phyloP scores from a whole-genome alignment of 2,888 invertebrate genomes.

The Malacosoma neustria region DNA sequence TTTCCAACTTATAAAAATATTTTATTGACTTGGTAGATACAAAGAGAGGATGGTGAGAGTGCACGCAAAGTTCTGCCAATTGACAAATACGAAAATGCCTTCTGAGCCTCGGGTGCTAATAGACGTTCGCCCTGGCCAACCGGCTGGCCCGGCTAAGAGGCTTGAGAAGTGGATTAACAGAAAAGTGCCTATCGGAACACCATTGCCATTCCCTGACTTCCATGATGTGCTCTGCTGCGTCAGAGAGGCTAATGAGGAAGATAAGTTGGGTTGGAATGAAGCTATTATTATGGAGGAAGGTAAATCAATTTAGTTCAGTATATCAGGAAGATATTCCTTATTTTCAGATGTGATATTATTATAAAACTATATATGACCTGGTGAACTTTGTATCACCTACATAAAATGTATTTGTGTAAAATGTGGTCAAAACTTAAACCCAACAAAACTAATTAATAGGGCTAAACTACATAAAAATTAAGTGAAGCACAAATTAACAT shows the following conservation, averaged over 20 bases:
- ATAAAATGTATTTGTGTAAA: too few species aligned
- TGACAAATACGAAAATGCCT: constrained; percentile 72
- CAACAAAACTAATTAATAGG: too few species aligned
- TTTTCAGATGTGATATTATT: neutral
- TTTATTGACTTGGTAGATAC: too few species aligned
- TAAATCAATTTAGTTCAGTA: constrained; percentile 12
- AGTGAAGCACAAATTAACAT: too few species aligned
- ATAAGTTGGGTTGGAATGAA: constrained; percentile 55
- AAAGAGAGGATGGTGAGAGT: constrained; percentile 61
- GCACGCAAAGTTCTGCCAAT: constrained; percentile 77
- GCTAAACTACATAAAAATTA: too few species aligned
- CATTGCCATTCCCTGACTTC: constrained; percentile 70
- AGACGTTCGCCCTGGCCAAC: constrained; percentile 45
- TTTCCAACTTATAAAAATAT: too few species aligned
- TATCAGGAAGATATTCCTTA: neutral
- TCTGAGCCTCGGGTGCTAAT: constrained; percentile 54
- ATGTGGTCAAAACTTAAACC: too few species aligned
- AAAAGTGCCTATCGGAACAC: constrained; percentile 54
- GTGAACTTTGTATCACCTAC: too few species aligned
- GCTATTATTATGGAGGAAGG: constrained; percentile 63
- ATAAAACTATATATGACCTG: too few species aligned
- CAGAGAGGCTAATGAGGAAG: constrained; percentile 50
- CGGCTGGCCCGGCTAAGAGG: constrained; percentile 49
- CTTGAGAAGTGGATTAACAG: constrained; percentile 59
- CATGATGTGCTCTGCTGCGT: constrained; percentile 66